Evolutionary conservation across 92 coral and sea anemone species (phyloP), one percentile per base, ranked within the genome.

Genomic region (Montipora capitata): DNA sequence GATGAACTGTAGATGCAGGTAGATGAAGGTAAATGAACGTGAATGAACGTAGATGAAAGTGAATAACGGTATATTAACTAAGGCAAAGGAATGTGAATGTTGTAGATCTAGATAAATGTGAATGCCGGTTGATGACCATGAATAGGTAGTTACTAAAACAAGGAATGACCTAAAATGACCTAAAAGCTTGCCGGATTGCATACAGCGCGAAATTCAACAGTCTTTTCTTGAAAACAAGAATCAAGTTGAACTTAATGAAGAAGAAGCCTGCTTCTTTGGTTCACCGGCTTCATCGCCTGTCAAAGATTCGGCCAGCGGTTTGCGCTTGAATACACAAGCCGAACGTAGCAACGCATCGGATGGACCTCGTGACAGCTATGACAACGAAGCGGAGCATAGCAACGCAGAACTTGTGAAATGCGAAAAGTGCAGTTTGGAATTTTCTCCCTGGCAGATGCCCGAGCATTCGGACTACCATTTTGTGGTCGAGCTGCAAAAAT

Each of bases 391-490:
- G 40, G 77, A 27, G 13, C 59, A 51, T 10, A 68, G 64, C 14
- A 13, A 11, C n/a, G 20, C 65, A 5, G 90, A 83, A 57, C 69
- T 82, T 16, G 82, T 88, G 18, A 79, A 80, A 43, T 97, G 99
- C 74, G 89, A 91, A 10, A 92, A 90, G 70, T 97, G 99, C 80
- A 90, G 94, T 17, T 74, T 83, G 56, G 10, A 12, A 48, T 40
- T 97, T 15, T 78, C 93, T 6, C 86, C 67, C 5, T 85, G 91
- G 86, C 82, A 88, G 54, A 84, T 96, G 94, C 93, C 93, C 3
- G 98, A 94, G 51, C 99, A 97, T 67, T 65, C 80, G 35, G 99
- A 97, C 65, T 96, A 84, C 77, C 99, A 97, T 77, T 97, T 94
- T 77, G 98, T 97, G 0, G 83, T 94, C 78, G 95, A 94, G 40